Conservation (phyloP, 2,113 vertebrate species). For the Xiphias gladius region DNA sequence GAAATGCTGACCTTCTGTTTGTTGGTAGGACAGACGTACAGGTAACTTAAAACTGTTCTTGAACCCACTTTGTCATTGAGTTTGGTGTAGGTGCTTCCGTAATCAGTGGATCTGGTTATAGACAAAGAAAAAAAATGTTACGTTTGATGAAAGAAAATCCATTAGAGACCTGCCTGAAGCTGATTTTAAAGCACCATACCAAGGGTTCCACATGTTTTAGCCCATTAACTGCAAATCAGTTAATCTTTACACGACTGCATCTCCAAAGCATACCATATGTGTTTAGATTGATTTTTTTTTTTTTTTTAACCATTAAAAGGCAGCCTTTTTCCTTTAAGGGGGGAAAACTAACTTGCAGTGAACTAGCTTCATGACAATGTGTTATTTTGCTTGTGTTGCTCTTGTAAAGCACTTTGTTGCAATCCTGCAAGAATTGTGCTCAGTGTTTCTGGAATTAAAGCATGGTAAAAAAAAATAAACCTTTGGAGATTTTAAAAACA, state of each 20-base stretch:
- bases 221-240: conserved; percentile 68
- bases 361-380: conserved; percentile 31
- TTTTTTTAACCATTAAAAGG: conserved; percentile 26
- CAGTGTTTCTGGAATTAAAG: too few species aligned
- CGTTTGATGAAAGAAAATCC: conserved; percentile 39
- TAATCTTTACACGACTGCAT: conserved; percentile 44
- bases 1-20: conserved; percentile 91
- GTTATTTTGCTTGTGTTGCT: conserved; percentile 25
- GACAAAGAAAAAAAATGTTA: conserved; percentile 45
- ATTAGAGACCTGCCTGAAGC: conserved; percentile 36
- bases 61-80: conserved; percentile 95
- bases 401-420: conserved; percentile 1
- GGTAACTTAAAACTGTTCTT: conserved; percentile 95
- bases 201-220: conserved; percentile 52
- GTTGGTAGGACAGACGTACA: conserved; percentile 97
- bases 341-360: conserved; percentile 37
- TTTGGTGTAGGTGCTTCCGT: conserved; percentile 95
- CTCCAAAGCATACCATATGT: conserved; percentile 29
- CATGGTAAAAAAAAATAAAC: too few species aligned
- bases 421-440: conserved; percentile 19
- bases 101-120: conserved; percentile 90
- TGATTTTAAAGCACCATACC: conserved; percentile 28
- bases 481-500: too few species aligned
- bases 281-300: conserved; percentile 53
- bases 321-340: conserved; percentile 32